Evolutionary conservation across 2,113 vertebrate genomes (phyloP).

Genomic region (Odocoileus hemionus): DNA sequence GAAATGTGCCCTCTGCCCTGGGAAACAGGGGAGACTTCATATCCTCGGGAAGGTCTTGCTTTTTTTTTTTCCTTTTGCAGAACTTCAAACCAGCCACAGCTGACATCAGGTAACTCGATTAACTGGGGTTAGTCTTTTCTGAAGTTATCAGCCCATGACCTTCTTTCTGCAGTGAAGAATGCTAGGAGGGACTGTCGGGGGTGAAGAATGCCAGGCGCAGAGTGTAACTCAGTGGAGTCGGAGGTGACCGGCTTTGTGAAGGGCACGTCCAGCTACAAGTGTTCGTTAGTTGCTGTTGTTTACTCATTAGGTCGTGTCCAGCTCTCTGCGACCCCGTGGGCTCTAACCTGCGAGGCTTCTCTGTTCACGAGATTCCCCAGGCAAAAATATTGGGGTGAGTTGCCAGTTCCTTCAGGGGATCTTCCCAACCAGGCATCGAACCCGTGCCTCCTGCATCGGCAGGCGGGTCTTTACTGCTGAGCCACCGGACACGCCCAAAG

Average conservation of each 20-base stretch:
- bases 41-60: background rate
- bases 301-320: background rate
- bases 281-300: rapidly evolving
- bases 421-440: background rate
- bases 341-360: background rate
- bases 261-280: rapidly evolving
- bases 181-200: background rate
- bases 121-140: background rate
- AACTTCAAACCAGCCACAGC: background rate
- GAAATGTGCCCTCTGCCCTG: background rate
- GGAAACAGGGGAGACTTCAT: background rate
- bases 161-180: background rate
- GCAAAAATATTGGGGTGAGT: background rate
- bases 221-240: rapidly evolving
- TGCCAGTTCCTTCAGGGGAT: background rate
- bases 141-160: background rate
- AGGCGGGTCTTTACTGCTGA: background rate
- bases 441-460: too few species aligned
- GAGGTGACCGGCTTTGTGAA: rapidly evolving
- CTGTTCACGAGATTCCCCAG: background rate
- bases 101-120: background rate
- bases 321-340: background rate
- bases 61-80: background rate
- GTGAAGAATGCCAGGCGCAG: background rate
- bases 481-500: background rate